Base-by-base conservation (phyloP, 2,797 vertebrate genomes). In the Epinephelus awoara region DNA sequence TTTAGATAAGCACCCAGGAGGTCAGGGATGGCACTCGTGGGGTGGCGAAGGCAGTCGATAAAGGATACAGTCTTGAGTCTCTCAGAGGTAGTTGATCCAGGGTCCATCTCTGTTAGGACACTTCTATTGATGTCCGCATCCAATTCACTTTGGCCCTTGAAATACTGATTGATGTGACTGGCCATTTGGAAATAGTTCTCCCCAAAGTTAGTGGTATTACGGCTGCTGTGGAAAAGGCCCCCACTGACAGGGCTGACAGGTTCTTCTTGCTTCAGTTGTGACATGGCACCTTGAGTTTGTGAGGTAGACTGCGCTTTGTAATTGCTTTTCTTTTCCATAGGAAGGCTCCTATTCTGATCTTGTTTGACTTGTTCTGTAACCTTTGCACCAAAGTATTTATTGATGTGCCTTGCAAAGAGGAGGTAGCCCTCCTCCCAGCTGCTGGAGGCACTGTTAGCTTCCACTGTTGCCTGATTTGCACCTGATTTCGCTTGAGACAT, bases 381-480 rank as follows among this genome's bases (percentile, higher is more conserved):
- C 55, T 89, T 94, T 27, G 91, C 91, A 25, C 91, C 83, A 78
- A 96, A 96, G 80, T 95, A 95, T 68, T 64, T 90, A 75, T 96
- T 96, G 57, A 96, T 89, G 78, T 94, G 94, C 64, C 59, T 79
- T 10, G 93, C 88, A 81, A 95, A 92, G 40, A 92, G 86, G 51
- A 64, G 80, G 83, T 94, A 94, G 57, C 88, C 77, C 46, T 95
- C 93, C 34, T 94, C 92, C 91, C 86, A 90, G 52, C 68, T 88
- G 50, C 55, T 86, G 65, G 73, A 56, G 52, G 38, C 7, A 17
- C 68, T 66, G 3, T 51, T 25, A 8, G 67, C 9, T 67, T 88
- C 40, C 29, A 47, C 21, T 14, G 44, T 40, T 74, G 50, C 19
- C 57, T 63, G 56, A 65, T 74, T 19, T 5, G n/a, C 4, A 47